These are phyloP conservation scores for Venustoraphidia nigricollis DNA, from an alignment of 2,888 invertebrate species.

Conservation along the genomic window DNA sequence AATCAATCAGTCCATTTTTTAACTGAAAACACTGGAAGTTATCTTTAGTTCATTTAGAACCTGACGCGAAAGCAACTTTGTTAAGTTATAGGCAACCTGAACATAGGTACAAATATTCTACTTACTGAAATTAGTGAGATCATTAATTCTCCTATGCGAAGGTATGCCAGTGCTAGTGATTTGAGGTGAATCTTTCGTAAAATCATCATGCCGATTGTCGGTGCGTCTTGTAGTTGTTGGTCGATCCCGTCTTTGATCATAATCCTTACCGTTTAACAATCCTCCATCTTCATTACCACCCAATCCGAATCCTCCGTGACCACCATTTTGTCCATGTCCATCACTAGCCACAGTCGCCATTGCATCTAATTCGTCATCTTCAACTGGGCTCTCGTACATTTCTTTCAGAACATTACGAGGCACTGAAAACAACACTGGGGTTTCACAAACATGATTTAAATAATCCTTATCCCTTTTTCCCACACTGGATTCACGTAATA, in stretches of 20 bases:
- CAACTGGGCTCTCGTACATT: conserved; percentile 62
- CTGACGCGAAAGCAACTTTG: too few species aligned
- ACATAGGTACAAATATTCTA: too few species aligned
- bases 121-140: conserved; percentile 8
- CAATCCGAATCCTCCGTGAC: conserved; percentile 20
- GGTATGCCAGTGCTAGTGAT: conserved; percentile 19
- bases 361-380: conserved; percentile 52
- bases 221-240: conserved; percentile 38
- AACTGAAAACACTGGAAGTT: too few species aligned
- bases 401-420: conserved; percentile 72
- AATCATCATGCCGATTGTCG: conserved; percentile 25
- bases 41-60: too few species aligned
- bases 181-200: conserved; percentile 20
- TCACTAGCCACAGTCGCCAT: conserved; percentile 21
- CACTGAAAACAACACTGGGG: conserved; percentile 35
- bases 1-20: too few species aligned
- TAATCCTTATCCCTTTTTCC: too few species aligned
- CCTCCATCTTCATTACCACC: conserved; percentile 34
- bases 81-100: too few species aligned
- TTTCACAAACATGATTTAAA: neutral
- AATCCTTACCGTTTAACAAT: conserved; percentile 33
- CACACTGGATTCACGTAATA: too few species aligned
- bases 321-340: conserved; percentile 22
- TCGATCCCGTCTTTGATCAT: conserved; percentile 37
- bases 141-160: conserved; percentile 19